Evolutionary conservation across 2,113 vertebrate genomes (phyloP), one percentile per base, ranked within the genome.

Genomic region (Tamias sibiricus): DNA sequence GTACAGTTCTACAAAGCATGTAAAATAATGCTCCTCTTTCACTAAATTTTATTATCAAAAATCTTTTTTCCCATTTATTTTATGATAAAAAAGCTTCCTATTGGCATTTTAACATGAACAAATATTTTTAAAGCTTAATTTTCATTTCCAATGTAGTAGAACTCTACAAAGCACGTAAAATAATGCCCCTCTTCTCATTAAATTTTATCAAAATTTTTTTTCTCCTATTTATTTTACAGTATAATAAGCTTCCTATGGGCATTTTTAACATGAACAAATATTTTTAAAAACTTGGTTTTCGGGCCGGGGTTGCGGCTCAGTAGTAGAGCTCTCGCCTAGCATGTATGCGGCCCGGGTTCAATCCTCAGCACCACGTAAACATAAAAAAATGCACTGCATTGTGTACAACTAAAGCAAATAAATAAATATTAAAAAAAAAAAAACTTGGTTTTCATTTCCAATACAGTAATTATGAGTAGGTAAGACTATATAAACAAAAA

Each of bases 181-280:
- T 66, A 80, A 62, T 82, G 47, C 8, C 42, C 28, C 32, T 77
- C 62, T 79, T 37, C 47, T 81, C 44, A 66, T 3, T 47, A 59
- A 76, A 77, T 57, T 90, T 62, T 89, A 57, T 52, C 49, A 52
- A 52, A 52, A 52, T 16, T 17, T 52, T 66, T 52, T 90, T 57
- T 72, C 79, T 91, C 72, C 77, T 49, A 81, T 71, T 37, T 68
- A 74, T 82, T 76, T 90, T 87, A 91, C 37, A 49, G 59, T 30
- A 86, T 14, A 91, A 49, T 77, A 42, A 94, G 0, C 37, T 94
- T 59, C 37, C 37, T 84, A 76, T 4, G 76, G 13, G 74, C 28
- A 93, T 91, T 86, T n/a, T 94, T 85, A 35, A 94, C 74, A 86
- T 59, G n/a, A 47, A 62, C 44, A 80, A 83, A 62, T 81, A 82